These are phyloP conservation scores for Nomada lathburiana DNA, from an alignment of 2,888 invertebrate species.

Conservation along the genomic window DNA sequence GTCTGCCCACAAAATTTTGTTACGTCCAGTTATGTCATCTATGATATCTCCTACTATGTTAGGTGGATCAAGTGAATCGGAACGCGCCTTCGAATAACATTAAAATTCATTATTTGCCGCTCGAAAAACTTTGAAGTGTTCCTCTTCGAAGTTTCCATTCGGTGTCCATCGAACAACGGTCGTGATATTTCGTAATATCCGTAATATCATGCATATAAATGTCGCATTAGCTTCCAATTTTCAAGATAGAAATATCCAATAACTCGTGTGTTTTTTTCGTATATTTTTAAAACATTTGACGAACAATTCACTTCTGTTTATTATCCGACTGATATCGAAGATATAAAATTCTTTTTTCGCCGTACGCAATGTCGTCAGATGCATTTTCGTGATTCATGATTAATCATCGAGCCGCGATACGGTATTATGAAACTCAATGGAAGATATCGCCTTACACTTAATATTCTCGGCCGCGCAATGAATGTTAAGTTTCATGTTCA, in stretches of 20 bases:
- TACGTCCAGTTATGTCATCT: not conserved
- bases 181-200: slow-evolving; percentile 2
- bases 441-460: not conserved
- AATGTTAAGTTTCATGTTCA: not conserved
- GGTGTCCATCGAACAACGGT: too few relatives aligned
- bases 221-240: slow-evolving; percentile 5
- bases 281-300: not conserved
- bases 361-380: too few relatives aligned
- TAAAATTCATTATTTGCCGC: not conserved
- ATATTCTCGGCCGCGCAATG: not conserved
- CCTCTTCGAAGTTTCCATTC: not conserved
- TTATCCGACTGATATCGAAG: not conserved
- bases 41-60: too few relatives aligned
- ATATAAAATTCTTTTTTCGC: not conserved
- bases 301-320: not conserved
- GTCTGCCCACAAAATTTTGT: not conserved
- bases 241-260: not conserved
- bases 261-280: not conserved
- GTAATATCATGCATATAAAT: not conserved
- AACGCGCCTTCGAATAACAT: not conserved
- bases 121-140: not conserved
- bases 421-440: slow-evolving; percentile 5
- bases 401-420: not conserved
- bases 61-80: not conserved
- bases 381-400: slow-evolving; percentile 24